These are phyloP conservation scores for Campylorhamphus procurvoides DNA, from an alignment of 2,113 vertebrate genomes.

Conservation along the genomic window DNA sequence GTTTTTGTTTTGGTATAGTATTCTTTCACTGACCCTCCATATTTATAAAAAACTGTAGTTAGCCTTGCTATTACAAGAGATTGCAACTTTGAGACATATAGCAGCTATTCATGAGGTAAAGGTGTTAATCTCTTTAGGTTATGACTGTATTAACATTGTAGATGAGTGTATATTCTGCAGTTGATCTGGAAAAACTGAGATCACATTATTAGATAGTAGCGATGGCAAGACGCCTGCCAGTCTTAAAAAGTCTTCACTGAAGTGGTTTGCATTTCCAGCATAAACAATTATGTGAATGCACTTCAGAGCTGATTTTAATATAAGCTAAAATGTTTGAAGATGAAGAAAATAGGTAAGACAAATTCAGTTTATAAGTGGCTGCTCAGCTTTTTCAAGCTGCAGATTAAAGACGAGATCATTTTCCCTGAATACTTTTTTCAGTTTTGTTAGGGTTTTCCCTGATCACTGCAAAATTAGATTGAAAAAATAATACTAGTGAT, in stretches of 20 bases:
- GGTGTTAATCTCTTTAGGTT: background rate
- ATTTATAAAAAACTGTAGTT: background rate
- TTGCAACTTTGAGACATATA: background rate
- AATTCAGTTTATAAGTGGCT: background rate
- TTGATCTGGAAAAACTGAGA: background rate
- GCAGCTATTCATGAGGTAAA: background rate
- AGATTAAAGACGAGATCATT: background rate
- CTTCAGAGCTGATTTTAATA: background rate
- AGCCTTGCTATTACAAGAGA: background rate
- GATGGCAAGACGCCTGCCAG: background rate
- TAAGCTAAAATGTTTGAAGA: background rate
- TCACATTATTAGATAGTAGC: background rate
- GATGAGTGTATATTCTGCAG: background rate
- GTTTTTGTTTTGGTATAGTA: background rate
- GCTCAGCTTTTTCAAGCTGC: background rate
- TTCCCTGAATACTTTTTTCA: background rate
- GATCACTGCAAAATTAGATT: background rate
- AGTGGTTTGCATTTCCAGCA: background rate
- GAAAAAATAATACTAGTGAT: background rate
- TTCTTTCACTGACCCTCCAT: background rate
- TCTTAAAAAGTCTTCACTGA: background rate
- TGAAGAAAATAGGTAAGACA: background rate
- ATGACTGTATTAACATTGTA: background rate
- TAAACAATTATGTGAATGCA: background rate
- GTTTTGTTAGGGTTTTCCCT: fast-evolving